These are phyloP conservation scores for Serinus canaria DNA, from an alignment of 2,113 vertebrate species.

Conservation along the genomic window DNA sequence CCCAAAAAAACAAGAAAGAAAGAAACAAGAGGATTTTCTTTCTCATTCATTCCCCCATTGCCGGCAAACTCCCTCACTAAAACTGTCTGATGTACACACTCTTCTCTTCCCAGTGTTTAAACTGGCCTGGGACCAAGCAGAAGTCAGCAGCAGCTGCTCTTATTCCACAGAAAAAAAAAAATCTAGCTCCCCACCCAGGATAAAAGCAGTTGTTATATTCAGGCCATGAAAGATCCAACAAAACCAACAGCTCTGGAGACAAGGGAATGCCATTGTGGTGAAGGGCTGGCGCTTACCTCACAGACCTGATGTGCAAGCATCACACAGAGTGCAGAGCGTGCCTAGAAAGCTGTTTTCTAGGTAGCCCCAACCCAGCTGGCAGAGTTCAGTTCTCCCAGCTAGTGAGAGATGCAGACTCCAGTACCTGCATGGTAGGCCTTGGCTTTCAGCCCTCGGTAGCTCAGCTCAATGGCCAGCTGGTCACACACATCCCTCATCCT, in stretches of 20 bases:
- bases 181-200: not conserved
- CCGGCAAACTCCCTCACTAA: not conserved
- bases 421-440: slow-evolving; percentile 96
- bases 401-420: not conserved
- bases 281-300: not conserved
- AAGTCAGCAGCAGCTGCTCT: not conserved
- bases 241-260: not conserved
- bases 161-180: not conserved
- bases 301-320: not conserved
- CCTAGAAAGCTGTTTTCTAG: not conserved
- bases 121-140: not conserved
- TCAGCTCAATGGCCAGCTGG: slow-evolving; percentile 87
- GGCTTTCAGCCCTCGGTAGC: slow-evolving; percentile 82
- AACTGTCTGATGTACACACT: not conserved
- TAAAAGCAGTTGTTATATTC: not conserved
- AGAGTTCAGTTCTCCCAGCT: not conserved
- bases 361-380: not conserved
- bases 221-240: not conserved
- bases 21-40: not conserved
- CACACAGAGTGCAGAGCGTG: not conserved
- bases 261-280: not conserved
- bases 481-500: slow-evolving; percentile 92
- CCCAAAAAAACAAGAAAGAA: not conserved
- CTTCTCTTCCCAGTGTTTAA: not conserved
- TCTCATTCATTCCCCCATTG: not conserved